These are phyloP conservation scores for Acronicta alni DNA, from an alignment of 2,888 invertebrate species.

Conservation along the genomic window DNA sequence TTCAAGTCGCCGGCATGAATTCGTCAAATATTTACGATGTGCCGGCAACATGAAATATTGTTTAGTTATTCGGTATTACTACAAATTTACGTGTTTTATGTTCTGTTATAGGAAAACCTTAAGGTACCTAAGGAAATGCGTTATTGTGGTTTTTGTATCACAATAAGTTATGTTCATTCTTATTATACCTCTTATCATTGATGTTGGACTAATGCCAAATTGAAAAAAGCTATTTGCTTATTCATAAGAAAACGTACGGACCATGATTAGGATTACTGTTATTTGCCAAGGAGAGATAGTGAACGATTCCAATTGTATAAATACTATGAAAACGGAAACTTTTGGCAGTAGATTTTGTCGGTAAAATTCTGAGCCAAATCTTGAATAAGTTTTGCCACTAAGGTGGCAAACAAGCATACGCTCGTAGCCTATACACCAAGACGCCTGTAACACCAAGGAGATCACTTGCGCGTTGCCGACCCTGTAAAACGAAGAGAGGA, in stretches of 20 bases:
- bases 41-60: background rate
- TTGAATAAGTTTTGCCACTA: too few species aligned
- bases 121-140: background rate
- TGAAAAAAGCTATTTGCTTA: constrained; percentile 24
- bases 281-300: background rate
- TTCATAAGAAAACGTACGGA: constrained; percentile 24
- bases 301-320: background rate
- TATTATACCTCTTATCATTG: constrained; percentile 8
- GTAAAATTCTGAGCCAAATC: too few species aligned
- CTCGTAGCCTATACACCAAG: too few species aligned
- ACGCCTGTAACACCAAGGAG: too few species aligned
- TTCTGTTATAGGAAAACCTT: background rate
- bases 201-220: constrained; percentile 34
- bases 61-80: background rate
- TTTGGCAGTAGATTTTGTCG: too few species aligned
- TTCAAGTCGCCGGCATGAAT: constrained; percentile 22
- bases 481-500: too few species aligned
- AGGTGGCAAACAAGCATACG: too few species aligned
- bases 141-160: background rate
- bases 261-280: background rate
- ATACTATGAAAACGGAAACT: background rate
- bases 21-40: constrained; percentile 21
- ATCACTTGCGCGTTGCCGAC: too few species aligned
- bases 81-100: constrained; percentile 1
- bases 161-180: background rate